Evolutionary conservation across 2,888 invertebrate species (phyloP).

Genomic region (Limnephilus marmoratus): DNA sequence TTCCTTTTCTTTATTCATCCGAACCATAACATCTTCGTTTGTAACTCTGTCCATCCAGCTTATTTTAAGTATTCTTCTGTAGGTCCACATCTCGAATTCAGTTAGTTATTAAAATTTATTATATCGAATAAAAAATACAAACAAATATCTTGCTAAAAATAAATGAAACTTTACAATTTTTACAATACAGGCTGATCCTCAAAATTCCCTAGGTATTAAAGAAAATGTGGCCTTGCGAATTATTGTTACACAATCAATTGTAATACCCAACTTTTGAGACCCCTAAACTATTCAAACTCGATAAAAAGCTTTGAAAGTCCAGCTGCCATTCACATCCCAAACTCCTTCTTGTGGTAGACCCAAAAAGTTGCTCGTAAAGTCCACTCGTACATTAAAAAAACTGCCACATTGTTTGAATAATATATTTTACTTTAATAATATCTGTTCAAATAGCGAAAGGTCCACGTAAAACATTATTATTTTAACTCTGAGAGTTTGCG

Average conservation of each 20-base stretch:
- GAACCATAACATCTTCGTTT: too few species aligned
- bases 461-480: not conserved
- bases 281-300: not conserved
- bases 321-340: not conserved
- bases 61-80: too few species aligned
- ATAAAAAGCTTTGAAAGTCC: not conserved
- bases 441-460: not conserved
- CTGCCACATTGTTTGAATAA: not conserved
- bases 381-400: not conserved
- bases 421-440: not conserved
- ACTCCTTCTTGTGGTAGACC: not conserved
- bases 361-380: not conserved
- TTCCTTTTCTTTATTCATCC: too few species aligned
- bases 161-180: too few species aligned
- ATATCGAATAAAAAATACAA: too few species aligned
- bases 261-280: not conserved
- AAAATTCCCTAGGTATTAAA: too few species aligned
- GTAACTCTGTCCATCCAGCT: too few species aligned
- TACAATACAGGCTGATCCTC: too few species aligned
- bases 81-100: too few species aligned
- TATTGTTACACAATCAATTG: not conserved
- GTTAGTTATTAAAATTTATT: too few species aligned
- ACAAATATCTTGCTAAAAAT: too few species aligned
- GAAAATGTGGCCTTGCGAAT: too few species aligned
- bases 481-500: not conserved